Evolutionary conservation across 2,888 invertebrate genomes (phyloP).

Genomic region (Agrotis puta): DNA sequence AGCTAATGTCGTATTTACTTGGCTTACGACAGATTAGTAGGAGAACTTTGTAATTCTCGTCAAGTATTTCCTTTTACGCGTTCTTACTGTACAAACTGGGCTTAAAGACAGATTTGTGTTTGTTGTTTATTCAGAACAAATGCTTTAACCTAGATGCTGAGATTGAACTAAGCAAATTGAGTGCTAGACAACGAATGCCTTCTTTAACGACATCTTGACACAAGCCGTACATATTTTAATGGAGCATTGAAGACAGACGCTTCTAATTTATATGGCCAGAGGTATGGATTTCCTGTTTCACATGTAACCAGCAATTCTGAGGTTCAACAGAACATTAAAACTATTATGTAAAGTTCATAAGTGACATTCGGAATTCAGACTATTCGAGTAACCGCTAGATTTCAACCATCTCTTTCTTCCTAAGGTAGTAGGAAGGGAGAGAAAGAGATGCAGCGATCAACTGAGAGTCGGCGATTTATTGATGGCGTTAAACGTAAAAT

Average conservation of each 20-base stretch:
- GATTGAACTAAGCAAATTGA: constrained; percentile 34
- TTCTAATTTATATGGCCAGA: constrained; percentile 7
- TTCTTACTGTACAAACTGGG: constrained; percentile 15
- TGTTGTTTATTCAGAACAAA: constrained; percentile 48
- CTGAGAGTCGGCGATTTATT: constrained; percentile 47
- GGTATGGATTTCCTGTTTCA: constrained; percentile 43
- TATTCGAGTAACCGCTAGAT: constrained; percentile 48
- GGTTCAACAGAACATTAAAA: constrained; percentile 58
- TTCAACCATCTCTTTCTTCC: constrained; percentile 47
- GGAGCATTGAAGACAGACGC: constrained; percentile 5
- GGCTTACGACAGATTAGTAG: constrained; percentile 17
- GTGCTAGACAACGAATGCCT: constrained; percentile 17
- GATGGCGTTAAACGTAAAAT: constrained; percentile 47
- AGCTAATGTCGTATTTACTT: constrained; percentile 9
- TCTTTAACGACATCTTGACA: constrained; percentile 19
- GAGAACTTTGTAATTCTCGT: constrained; percentile 11
- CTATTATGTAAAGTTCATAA: constrained; percentile 63
- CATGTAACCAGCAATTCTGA: constrained; percentile 49
- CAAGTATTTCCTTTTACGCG: constrained; percentile 16
- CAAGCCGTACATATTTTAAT: constrained; percentile 13
- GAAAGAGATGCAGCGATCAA: constrained; percentile 39
- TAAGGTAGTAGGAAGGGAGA: neutral
- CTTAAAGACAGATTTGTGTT: constrained; percentile 20
- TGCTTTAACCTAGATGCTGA: constrained; percentile 21
- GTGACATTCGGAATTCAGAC: constrained; percentile 62